phyloP scores from a whole-genome alignment of 1,140 invertebrate genomes.

The Kradibia gibbosae region DNA sequence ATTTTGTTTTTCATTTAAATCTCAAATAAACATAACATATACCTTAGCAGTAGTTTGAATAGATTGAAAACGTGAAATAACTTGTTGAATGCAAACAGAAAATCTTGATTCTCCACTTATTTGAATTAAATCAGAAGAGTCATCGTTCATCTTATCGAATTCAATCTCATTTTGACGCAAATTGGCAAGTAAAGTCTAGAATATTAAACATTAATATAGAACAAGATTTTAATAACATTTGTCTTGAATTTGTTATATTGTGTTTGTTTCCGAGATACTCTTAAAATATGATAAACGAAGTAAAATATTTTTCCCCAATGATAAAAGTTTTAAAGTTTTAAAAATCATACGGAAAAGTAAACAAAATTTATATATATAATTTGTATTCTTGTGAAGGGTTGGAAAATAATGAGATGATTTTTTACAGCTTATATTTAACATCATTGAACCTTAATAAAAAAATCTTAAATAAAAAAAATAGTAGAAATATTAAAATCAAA shows the following conservation, averaged over 20 bases:
- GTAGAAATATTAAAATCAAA: slow-evolving; percentile 23
- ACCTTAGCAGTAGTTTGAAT: slow-evolving; percentile 93
- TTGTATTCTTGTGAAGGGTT: too few relatives aligned
- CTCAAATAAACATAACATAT: slow-evolving; percentile 33
- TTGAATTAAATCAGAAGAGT: slow-evolving; percentile 90
- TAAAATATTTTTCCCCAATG: too few relatives aligned
- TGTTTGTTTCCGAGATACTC: slow-evolving; percentile 43
- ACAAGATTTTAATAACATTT: background rate
- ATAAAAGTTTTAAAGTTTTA: too few relatives aligned
- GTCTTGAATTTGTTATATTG: background rate
- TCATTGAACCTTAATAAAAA: too few relatives aligned
- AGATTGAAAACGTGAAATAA: slow-evolving; percentile 92
- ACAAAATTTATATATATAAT: too few relatives aligned
- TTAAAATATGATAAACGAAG: slow-evolving; percentile 8
- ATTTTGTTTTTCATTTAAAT: too few relatives aligned
- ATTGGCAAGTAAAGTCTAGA: slow-evolving; percentile 82
- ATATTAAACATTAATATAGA: slow-evolving; percentile 54
- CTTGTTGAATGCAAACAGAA: slow-evolving; percentile 92
- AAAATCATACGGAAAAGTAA: too few relatives aligned
- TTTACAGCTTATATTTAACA: too few relatives aligned
- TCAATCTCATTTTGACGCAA: slow-evolving; percentile 88
- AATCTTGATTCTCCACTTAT: slow-evolving; percentile 91
- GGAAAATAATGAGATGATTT: too few relatives aligned
- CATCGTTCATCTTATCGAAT: slow-evolving; percentile 90
- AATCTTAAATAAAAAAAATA: slow-evolving; percentile 24